A percentile compares a stretch with the other conserved stretches of the same genome.
Evolutionary conservation across 2,113 vertebrate genomes (phyloP).

Genomic region (Propithecus coquereli): DNA sequence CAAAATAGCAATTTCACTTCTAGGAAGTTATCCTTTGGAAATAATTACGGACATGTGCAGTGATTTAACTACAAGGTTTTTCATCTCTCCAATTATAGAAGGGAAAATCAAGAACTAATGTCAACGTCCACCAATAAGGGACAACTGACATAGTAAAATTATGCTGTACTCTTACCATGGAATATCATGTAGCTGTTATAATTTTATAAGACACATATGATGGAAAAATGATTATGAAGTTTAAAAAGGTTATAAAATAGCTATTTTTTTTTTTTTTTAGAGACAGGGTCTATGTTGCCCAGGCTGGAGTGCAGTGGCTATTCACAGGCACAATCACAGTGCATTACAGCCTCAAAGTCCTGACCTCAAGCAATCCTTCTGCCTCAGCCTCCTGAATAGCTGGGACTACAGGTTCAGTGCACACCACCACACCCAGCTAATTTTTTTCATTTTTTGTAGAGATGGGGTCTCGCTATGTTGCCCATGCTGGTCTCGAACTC

Average conservation of each 20-base stretch:
- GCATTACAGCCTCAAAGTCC: not conserved
- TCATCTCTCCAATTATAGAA: not conserved
- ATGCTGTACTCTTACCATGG: not conserved
- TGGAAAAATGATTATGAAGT: not conserved
- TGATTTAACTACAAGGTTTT: not conserved
- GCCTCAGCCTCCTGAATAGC: not conserved
- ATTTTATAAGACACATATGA: not conserved
- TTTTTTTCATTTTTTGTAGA: not conserved
- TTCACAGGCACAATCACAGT: not conserved
- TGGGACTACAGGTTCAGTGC: not conserved
- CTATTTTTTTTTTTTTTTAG: not conserved
- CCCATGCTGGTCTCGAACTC: not conserved
- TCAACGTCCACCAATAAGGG: not conserved
- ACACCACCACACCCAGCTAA: not conserved
- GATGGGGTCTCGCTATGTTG: not conserved
- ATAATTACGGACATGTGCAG: not conserved
- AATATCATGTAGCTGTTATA: not conserved
- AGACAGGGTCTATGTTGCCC: not conserved
- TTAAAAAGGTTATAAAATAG: not conserved
- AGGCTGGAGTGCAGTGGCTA: not conserved
- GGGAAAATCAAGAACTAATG: not conserved
- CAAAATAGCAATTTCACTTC: not conserved
- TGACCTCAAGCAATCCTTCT: not conserved
- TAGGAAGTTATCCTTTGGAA: not conserved
- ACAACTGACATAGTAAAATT: not conserved